These are phyloP conservation scores for Alaudala cheleensis DNA, from an alignment of 2,113 vertebrate genomes.

Conservation along the genomic window DNA sequence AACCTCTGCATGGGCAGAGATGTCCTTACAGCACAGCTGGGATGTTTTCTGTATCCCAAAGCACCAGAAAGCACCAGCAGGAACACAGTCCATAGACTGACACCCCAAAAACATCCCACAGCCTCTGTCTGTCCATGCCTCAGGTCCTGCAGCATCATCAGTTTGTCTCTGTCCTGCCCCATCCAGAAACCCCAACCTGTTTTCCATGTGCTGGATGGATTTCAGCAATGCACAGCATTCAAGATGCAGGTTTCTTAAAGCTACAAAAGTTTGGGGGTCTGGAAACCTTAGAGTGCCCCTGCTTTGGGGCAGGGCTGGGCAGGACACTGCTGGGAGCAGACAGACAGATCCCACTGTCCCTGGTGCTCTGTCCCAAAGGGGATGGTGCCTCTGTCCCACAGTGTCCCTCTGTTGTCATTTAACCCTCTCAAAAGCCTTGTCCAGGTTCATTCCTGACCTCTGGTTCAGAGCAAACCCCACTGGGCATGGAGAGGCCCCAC, in stretches of 20 bases:
- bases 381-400: neutral
- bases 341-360: neutral
- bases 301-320: neutral
- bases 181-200: neutral
- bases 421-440: neutral
- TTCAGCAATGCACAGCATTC: neutral
- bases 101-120: accelerated
- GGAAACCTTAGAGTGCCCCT: neutral
- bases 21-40: neutral
- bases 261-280: neutral
- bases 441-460: neutral
- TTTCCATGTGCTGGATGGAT: accelerated
- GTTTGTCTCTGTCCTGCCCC: neutral
- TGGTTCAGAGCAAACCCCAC: neutral
- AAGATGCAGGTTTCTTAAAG: neutral
- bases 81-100: neutral
- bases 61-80: accelerated
- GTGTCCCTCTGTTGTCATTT: neutral
- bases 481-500: neutral
- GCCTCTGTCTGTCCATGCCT: neutral
- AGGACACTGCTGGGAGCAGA: neutral
- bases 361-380: neutral
- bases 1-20: accelerated
- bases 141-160: no score
- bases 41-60: neutral